Conservation (phyloP, 2,888 invertebrate species). For the Aphodius sticticus region DNA sequence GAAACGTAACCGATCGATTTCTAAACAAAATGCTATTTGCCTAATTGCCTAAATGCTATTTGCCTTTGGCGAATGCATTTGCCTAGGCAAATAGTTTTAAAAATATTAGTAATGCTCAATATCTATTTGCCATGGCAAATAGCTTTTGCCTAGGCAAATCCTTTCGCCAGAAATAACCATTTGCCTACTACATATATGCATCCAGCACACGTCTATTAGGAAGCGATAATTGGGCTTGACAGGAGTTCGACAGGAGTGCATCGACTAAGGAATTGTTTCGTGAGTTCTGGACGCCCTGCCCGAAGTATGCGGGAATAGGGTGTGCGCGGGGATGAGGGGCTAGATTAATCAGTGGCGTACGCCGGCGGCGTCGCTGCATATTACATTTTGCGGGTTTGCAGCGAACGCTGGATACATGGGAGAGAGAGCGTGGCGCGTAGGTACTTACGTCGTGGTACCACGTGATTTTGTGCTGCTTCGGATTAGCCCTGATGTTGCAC, state of each 20-base stretch:
- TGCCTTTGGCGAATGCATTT: no score
- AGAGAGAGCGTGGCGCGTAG: conserved; percentile 1
- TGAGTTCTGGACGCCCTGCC: not conserved
- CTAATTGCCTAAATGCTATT: no score
- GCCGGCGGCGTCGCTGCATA: conserved; percentile 11
- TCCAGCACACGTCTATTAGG: not conserved
- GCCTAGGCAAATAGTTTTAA: no score
- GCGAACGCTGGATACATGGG: not conserved
- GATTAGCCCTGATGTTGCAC: conserved; percentile 80
- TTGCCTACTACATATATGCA: no score
- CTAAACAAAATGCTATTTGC: no score
- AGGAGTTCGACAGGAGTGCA: conserved; percentile 7
- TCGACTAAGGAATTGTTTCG: not conserved
- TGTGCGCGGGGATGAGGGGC: conserved; percentile 7
- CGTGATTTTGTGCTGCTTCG: conserved; percentile 76
- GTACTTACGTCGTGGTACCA: conserved; percentile 80
- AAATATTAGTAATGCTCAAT: no score
- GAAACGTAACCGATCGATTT: no score
- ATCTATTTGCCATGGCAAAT: no score
- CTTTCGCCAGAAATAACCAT: no score
- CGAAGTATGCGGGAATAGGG: conserved; percentile 12
- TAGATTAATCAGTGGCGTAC: conserved; percentile 14
- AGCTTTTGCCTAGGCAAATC: no score
- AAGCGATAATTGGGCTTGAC: conserved; percentile 23
- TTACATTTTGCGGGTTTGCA: not conserved